Base-by-base conservation (phyloP, 2,113 vertebrate genomes). In the Pterocles gutturalis region DNA sequence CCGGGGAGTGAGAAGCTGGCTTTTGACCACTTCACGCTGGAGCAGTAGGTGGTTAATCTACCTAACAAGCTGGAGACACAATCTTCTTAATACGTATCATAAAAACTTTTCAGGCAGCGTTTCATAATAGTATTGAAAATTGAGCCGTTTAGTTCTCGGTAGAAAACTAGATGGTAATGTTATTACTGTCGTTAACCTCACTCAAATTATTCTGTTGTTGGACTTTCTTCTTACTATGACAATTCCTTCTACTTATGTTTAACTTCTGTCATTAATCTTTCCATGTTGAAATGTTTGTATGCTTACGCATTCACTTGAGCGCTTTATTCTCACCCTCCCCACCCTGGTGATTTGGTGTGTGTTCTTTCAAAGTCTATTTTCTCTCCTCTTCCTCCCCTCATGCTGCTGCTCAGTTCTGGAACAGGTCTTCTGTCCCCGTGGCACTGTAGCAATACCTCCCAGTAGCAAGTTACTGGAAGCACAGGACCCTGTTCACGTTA, bases 41-140 rank as follows among this genome's bases (percentile, higher is more conserved):
- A 97, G 93, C 95, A 92, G 95, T 93, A 90, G 93, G 96, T 86
- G 94, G 89, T 93, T 97, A 96, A 96, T 96, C 96, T 96, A 87
- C 84, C 89, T 82, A 96, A 97, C 87, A 89, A 87, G 84, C 91
- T 71, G 77, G 69, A 93, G 93, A 93, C 84, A 75, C 89, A 89
- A 87, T 94, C 96, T 97, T 83, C 94, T 96, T 96, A 94, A 57
- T 45, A 75, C 61, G 19, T 28, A 93, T 66, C 60, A 92, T 70
- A 92, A 92, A 96, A 95, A 89, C 96, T 96, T 94, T 94, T 76
- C 66, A 91, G 93, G 77, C 93, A 89, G 94, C 66, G 16, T 92
- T 93, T 95, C 76, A 46, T 82, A 87, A 93, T 82, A 78, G 73
- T 94, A 34, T 76, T 89, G 89, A 72, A 96, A 96, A 96, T 93